phyloP scores from a whole-genome alignment of 2,888 invertebrate genomes.

The Lycaena phlaeas region DNA sequence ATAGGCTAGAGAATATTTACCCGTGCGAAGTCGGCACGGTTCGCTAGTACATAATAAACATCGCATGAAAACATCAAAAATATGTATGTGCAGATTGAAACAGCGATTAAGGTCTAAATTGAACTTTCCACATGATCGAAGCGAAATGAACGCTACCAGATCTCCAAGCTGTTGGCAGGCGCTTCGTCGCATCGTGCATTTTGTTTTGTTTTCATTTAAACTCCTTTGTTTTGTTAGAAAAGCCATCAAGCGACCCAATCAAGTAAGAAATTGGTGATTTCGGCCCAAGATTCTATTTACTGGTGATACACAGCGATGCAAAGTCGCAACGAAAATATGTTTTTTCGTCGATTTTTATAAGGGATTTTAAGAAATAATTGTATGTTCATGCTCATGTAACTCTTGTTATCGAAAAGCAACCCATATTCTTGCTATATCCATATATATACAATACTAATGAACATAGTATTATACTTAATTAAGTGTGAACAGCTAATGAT shows the following conservation, averaged over 20 bases:
- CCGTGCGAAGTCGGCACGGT: no score
- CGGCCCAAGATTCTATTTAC: conserved; percentile 24
- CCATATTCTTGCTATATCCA: no score
- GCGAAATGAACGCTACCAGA: conserved; percentile 16
- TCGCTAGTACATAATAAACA: no score
- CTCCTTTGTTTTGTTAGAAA: conserved; percentile 47
- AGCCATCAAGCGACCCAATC: conserved; percentile 63
- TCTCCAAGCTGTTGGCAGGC: conserved; percentile 12
- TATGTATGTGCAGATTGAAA: no score
- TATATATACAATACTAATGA: no score
- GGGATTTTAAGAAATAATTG: no score
- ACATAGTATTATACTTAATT: no score
- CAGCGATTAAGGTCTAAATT: conserved; percentile 17
- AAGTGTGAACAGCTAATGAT: no score
- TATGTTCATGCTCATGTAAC: no score
- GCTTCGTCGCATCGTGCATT: conserved; percentile 7
- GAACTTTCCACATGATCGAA: conserved; percentile 20
- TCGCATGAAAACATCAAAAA: no score
- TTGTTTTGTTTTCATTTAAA: conserved; percentile 27
- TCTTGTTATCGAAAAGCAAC: no score
- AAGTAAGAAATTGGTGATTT: conserved; percentile 68
- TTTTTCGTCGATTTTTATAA: neutral
- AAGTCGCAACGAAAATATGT: neutral
- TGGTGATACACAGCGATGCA: neutral
- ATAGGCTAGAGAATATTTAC: no score